Evolutionary conservation across 2,888 invertebrate genomes (phyloP), one percentile per base, ranked within the genome.

Genomic region (Aricia artaxerxes): DNA sequence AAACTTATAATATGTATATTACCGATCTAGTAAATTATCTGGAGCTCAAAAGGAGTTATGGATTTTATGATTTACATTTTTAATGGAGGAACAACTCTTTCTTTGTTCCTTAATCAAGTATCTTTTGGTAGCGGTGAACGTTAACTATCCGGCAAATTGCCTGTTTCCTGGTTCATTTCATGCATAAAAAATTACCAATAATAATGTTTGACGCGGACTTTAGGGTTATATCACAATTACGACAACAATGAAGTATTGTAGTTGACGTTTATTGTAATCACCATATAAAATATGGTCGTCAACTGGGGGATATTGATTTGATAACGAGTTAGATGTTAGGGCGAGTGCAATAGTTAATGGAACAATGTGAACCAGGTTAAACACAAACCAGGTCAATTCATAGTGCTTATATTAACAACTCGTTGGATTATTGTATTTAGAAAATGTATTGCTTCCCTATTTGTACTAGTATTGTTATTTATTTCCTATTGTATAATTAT

Each of bases 221-320:
- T 35, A 13, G 69, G 16, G 13, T 24, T 35, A 35, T 69, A 64
- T 64, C 31, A 69, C 35, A 31, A 35, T 16, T 69, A 57, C 16
- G 57, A 57, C 4, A 13, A 69, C 69, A 69, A 69, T 69, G 69
- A 69, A 69, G 35, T 69, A 69, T 69, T 69, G 69, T 38, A 69
- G 4, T 16, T 35, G 35, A 69, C 69, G 69, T 69, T 69, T 69
- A 69, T 69, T 38, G 5, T 69, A 69, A 69, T 69, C 35, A 38
- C 35, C 69, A 11, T 35, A 4, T 69, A 35, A 69, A 38, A n/a
- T n/a, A n/a, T 69, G 69, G 35, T 69, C 35, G 35, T 69, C 69
- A 69, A 69, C 69, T 69, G 35, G 4, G 69, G 69, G 69, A 69
- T 69, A 69, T 69, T 69, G 69, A 69, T 69, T 69, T 69, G 69